phyloP scores from a whole-genome alignment of 2,797 vertebrate genomes.

The Cyclopterus lumpus region DNA sequence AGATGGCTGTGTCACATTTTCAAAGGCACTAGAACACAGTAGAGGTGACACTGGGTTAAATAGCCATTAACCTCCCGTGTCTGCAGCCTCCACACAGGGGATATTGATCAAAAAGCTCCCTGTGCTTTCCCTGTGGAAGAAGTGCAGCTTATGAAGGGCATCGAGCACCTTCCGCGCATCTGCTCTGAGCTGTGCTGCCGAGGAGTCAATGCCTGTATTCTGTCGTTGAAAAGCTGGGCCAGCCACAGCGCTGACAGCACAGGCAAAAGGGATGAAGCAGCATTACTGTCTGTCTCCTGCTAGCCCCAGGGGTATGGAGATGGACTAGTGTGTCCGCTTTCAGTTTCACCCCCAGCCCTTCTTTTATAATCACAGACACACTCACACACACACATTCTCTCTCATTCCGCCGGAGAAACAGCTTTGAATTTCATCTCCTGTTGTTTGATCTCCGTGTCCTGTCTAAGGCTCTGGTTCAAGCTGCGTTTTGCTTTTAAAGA shows the following conservation, averaged over 20 bases:
- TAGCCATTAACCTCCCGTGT: slow-evolving; percentile 74
- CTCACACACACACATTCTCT: background rate
- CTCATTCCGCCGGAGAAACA: slow-evolving; percentile 39
- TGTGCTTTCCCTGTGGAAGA: slow-evolving; percentile 45
- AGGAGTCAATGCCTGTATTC: slow-evolving; percentile 52
- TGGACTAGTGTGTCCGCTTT: slow-evolving; percentile 44
- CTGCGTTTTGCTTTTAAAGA: slow-evolving; percentile 45
- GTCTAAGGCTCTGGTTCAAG: slow-evolving; percentile 27
- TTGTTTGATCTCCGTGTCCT: slow-evolving; percentile 59
- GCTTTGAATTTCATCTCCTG: slow-evolving; percentile 54
- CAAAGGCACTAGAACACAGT: slow-evolving; percentile 62
- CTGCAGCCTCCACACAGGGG: slow-evolving; percentile 59
- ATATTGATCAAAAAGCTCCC: slow-evolving; percentile 76
- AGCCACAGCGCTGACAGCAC: slow-evolving; percentile 25
- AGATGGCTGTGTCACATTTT: slow-evolving; percentile 63
- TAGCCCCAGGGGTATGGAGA: slow-evolving; percentile 42
- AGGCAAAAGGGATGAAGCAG: slow-evolving; percentile 39
- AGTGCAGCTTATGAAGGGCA: slow-evolving; percentile 67
- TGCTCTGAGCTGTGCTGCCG: slow-evolving; percentile 41
- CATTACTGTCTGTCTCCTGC: slow-evolving; percentile 47
- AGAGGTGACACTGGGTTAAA: slow-evolving; percentile 75
- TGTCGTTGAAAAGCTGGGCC: slow-evolving; percentile 39
- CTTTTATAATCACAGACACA: slow-evolving; percentile 48
- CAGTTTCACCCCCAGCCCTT: slow-evolving; percentile 31
- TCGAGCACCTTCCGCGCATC: slow-evolving; percentile 57